A percentile compares a stretch with the other conserved stretches of the same genome.
Conservation (phyloP, 2,113 vertebrate species). For the Mirounga angustirostris region DNA sequence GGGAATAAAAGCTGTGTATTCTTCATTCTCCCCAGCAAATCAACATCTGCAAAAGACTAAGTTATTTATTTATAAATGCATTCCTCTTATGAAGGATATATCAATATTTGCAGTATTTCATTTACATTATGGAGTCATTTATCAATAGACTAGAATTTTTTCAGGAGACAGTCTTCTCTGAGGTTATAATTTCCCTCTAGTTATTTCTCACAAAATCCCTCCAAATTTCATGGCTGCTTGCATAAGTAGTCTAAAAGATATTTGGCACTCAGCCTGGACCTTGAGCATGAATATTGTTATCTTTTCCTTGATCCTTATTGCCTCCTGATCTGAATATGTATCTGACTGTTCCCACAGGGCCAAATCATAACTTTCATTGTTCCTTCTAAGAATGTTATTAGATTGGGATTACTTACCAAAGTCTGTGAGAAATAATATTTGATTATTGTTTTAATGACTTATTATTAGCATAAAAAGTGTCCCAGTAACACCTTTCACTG, state of each 20-base stretch:
- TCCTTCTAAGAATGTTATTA: constrained; percentile 52
- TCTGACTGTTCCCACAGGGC: constrained; percentile 4
- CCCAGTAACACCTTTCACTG: background rate
- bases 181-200: constrained; percentile 31
- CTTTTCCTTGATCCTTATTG: constrained; percentile 38
- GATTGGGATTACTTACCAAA: constrained; percentile 54
- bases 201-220: constrained; percentile 54
- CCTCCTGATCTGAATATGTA: constrained; percentile 38
- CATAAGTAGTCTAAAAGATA: constrained; percentile 37
- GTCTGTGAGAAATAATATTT: constrained; percentile 56
- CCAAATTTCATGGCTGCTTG: constrained; percentile 25
- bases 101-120: background rate
- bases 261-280: background rate
- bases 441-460: background rate
- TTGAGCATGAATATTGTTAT: constrained; percentile 32
- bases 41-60: background rate
- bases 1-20: background rate
- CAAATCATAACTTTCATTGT: constrained; percentile 50
- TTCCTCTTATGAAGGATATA: constrained; percentile 38
- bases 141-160: background rate
- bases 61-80: constrained; percentile 40
- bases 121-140: constrained; percentile 53
- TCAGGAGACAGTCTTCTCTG: background rate
- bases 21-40: constrained; percentile 39
- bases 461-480: background rate